These are phyloP conservation scores for Alexandromys oeconomus DNA, from an alignment of 2,797 vertebrate genomes.

Conservation along the genomic window DNA sequence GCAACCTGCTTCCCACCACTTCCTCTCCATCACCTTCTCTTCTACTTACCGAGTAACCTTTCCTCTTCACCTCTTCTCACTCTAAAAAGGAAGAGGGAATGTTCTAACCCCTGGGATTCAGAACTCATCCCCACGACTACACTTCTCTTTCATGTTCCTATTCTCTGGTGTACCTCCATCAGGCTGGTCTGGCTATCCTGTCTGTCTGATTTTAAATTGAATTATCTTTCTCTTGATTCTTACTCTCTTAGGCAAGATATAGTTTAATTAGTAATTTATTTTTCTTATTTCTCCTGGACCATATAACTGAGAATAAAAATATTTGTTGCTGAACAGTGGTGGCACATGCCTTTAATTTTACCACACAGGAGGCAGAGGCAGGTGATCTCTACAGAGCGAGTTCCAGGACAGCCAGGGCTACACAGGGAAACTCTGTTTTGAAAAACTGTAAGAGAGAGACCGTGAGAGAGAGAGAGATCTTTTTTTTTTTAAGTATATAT, in stretches of 20 bases:
- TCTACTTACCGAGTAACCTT: background rate
- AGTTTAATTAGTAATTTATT: constrained; percentile 37
- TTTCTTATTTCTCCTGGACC: background rate
- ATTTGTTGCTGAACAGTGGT: background rate
- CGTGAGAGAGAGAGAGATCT: too few relatives aligned
- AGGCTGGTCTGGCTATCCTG: background rate
- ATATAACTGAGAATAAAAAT: constrained; percentile 27
- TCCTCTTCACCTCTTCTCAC: background rate
- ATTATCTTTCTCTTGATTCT: background rate
- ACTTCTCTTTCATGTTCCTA: background rate
- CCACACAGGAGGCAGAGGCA: background rate
- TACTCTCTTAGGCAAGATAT: background rate
- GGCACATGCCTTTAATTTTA: background rate
- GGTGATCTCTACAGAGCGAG: background rate
- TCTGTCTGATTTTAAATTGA: background rate
- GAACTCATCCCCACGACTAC: background rate
- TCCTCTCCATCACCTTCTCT: background rate
- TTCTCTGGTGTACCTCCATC: background rate
- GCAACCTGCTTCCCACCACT: background rate
- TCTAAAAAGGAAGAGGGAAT: background rate
- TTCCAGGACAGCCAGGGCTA: background rate
- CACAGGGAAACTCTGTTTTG: background rate
- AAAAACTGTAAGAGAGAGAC: background rate
- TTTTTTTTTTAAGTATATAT: background rate
- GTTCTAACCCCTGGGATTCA: background rate